These are phyloP conservation scores for Champsocephalus esox DNA, from an alignment of 2,797 vertebrate species.

Conservation along the genomic window DNA sequence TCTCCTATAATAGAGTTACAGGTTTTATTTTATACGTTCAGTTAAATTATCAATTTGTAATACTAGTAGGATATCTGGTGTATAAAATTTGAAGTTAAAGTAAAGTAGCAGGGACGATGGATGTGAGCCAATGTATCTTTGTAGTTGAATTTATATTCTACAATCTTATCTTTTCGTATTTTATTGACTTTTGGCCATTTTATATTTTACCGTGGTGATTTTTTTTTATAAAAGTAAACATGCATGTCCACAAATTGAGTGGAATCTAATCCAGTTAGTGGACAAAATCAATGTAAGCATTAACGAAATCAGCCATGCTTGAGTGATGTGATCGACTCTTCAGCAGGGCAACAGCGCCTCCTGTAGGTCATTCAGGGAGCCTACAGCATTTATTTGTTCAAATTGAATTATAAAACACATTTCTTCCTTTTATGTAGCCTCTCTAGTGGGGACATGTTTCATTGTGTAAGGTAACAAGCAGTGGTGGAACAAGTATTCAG, in stretches of 20 bases:
- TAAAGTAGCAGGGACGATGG: too few species aligned
- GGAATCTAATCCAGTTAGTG: background rate
- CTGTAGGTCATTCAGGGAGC: background rate
- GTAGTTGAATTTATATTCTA: background rate
- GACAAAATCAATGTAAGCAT: background rate
- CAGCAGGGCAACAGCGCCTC: slow-evolving; percentile 61
- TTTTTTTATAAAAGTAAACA: background rate
- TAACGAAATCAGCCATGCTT: background rate
- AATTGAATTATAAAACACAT: background rate
- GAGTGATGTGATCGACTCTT: background rate
- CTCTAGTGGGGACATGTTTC: background rate
- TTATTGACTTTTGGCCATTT: background rate
- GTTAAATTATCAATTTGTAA: background rate
- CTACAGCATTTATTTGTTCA: background rate
- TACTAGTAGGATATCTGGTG: background rate
- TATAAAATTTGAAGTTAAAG: background rate
- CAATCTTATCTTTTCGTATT: background rate
- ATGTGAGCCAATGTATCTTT: background rate
- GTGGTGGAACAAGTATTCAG: too few species aligned
- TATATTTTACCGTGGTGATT: background rate
- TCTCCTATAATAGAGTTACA: background rate
- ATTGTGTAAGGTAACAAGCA: background rate
- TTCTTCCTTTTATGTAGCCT: background rate
- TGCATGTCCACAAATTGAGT: too few species aligned
- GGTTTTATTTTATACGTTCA: background rate